Conservation (phyloP, 2,888 invertebrate genomes). For the Ormyrus rosae region DNA sequence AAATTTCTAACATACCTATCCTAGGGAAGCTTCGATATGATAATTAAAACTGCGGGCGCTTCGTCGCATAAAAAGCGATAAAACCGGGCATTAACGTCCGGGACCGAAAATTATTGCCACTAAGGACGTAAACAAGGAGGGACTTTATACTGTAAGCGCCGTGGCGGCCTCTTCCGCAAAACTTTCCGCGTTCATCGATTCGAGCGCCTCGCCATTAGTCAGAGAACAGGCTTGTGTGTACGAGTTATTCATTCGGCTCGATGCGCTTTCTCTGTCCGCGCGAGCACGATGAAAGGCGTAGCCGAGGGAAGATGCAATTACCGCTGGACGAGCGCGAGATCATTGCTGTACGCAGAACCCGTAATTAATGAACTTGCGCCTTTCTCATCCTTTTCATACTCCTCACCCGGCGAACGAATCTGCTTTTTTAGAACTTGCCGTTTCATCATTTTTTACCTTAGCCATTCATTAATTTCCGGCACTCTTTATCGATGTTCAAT, state of each 20-base stretch:
- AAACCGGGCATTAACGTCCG: slow-evolving; percentile 15
- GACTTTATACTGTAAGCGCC: slow-evolving; percentile 9
- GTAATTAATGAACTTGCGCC: slow-evolving; percentile 41
- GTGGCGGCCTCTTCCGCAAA: not conserved
- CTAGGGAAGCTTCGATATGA: slow-evolving; percentile 12
- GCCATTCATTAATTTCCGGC: not conserved
- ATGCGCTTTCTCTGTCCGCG: slow-evolving; percentile 24
- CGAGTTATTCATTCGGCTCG: slow-evolving; percentile 29
- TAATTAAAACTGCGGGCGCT: slow-evolving; percentile 34
- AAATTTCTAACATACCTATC: slow-evolving; percentile 35
- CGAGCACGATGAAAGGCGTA: slow-evolving; percentile 15
- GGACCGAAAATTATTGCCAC: slow-evolving; percentile 22
- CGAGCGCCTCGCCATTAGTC: slow-evolving; percentile 17
- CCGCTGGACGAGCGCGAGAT: not conserved
- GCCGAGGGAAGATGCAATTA: slow-evolving; percentile 26
- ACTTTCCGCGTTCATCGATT: slow-evolving; percentile 40
- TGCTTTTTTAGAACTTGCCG: slow-evolving; percentile 2
- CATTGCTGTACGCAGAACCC: not conserved
- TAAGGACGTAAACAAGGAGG: not conserved
- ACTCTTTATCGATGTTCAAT: not conserved
- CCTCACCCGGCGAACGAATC: not conserved
- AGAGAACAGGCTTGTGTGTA: not conserved
- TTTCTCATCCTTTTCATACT: slow-evolving; percentile 6
- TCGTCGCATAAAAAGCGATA: not conserved
- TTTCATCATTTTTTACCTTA: not conserved